phyloP scores from a whole-genome alignment of 2,888 invertebrate genomes.

The Pyrochroa serraticornis region DNA sequence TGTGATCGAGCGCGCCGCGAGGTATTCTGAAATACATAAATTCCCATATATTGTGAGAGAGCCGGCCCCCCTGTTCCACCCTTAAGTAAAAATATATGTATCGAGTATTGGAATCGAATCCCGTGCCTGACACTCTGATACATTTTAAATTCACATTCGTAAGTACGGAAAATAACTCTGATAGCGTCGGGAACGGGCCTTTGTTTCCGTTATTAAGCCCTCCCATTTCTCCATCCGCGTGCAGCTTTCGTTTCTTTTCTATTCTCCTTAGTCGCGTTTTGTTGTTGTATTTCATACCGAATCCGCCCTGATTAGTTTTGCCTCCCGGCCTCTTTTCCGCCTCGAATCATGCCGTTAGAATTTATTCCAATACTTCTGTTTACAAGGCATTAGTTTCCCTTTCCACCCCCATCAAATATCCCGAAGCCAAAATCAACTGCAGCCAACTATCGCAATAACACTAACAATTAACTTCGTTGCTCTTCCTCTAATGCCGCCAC shows the following conservation, averaged over 20 bases:
- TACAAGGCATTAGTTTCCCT: conserved; percentile 28
- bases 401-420: conserved; percentile 16
- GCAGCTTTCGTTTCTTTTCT: conserved; percentile 7
- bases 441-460: conserved; percentile 17
- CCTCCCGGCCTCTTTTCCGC: conserved; percentile 26
- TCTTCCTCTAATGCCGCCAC: no score
- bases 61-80: conserved; percentile 49
- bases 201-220: conserved; percentile 44
- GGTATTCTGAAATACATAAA: conserved; percentile 58
- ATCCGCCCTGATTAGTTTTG: conserved; percentile 32
- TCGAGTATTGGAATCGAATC: conserved; percentile 58
- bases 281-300: conserved; percentile 30
- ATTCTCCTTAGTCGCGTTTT: conserved; percentile 20
- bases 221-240: conserved; percentile 38
- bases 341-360: conserved; percentile 17
- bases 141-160: conserved; percentile 59
- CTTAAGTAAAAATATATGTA: conserved; percentile 61
- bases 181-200: conserved; percentile 38
- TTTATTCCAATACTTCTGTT: conserved; percentile 30
- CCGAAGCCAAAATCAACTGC: conserved; percentile 16
- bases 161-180: conserved; percentile 50
- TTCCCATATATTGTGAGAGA: conserved; percentile 55
- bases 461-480: no score
- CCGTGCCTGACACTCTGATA: conserved; percentile 55
- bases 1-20: conserved; percentile 56